Conservation (phyloP, 2,888 invertebrate species). For the Panzeria rudis region DNA sequence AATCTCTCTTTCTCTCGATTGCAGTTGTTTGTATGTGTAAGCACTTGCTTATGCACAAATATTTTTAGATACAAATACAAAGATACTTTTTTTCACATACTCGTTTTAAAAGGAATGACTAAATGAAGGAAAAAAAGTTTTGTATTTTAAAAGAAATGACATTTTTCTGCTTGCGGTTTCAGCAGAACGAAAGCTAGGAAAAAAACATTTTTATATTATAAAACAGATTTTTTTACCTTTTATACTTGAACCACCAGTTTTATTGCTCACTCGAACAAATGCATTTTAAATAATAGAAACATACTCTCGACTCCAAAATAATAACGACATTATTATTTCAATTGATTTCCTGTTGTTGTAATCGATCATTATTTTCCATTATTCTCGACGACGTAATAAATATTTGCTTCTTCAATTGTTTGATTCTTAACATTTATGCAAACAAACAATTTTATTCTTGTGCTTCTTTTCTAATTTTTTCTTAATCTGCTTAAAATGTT, state of each 20-base stretch:
- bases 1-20: constrained; percentile 55
- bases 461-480: background rate
- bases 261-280: background rate
- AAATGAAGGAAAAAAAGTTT: background rate
- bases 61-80: constrained; percentile 1
- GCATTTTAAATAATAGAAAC: background rate
- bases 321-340: constrained; percentile 32
- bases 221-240: constrained; percentile 22
- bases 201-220: background rate
- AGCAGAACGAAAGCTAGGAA: background rate
- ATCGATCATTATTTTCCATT: constrained; percentile 39
- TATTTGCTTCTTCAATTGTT: background rate
- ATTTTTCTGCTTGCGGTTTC: constrained; percentile 29
- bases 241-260: background rate
- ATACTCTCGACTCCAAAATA: constrained; percentile 3
- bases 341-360: constrained; percentile 43
- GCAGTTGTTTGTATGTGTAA: background rate
- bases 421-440: background rate
- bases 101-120: constrained; percentile 14
- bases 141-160: constrained; percentile 5
- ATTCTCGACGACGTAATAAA: background rate
- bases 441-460: background rate
- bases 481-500: constrained; percentile 5
- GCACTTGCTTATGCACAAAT: background rate
- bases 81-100: constrained; percentile 12